A percentile compares a stretch with the other conserved stretches of the same genome.
These are phyloP conservation scores for Fistularia tabacaria DNA, from an alignment of 2,797 vertebrate species.

Conservation along the genomic window DNA sequence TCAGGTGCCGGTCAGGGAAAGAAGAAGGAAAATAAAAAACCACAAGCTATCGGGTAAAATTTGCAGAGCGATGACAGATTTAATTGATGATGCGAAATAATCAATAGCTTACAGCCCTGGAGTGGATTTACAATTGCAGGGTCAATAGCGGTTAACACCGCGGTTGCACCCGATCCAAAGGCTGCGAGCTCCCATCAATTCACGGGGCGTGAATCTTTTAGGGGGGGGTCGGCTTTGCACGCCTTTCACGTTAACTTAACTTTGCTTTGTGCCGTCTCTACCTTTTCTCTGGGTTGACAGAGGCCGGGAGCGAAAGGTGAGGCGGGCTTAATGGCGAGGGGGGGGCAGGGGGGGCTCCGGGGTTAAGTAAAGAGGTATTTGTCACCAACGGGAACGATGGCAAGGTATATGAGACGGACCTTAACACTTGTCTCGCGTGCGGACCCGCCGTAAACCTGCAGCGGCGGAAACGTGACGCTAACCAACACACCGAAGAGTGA, in stretches of 20 bases:
- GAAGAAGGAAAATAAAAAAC: not conserved
- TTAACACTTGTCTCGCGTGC: conserved; percentile 4
- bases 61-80: conserved; percentile 11
- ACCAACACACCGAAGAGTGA: too few relatives aligned
- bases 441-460: too few relatives aligned
- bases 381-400: conserved; percentile 7
- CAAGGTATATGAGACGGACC: not conserved
- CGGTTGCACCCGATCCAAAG: conserved; percentile 33
- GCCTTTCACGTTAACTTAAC: conserved; percentile 1
- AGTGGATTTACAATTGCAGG: conserved; percentile 35
- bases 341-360: too few relatives aligned
- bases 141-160: conserved; percentile 27
- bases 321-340: too few relatives aligned
- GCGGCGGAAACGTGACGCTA: too few relatives aligned
- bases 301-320: too few relatives aligned
- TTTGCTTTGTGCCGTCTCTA: conserved; percentile 5
- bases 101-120: conserved; percentile 24
- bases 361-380: conserved; percentile 17
- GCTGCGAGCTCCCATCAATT: conserved; percentile 27
- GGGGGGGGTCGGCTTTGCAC: conserved; percentile 14
- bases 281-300: conserved; percentile 9
- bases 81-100: conserved; percentile 30
- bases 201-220: conserved; percentile 7
- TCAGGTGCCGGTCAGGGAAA: not conserved
- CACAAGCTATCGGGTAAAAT: conserved; percentile 1